phyloP scores from a whole-genome alignment of 2,113 vertebrate genomes.

The Osmerus mordax region DNA sequence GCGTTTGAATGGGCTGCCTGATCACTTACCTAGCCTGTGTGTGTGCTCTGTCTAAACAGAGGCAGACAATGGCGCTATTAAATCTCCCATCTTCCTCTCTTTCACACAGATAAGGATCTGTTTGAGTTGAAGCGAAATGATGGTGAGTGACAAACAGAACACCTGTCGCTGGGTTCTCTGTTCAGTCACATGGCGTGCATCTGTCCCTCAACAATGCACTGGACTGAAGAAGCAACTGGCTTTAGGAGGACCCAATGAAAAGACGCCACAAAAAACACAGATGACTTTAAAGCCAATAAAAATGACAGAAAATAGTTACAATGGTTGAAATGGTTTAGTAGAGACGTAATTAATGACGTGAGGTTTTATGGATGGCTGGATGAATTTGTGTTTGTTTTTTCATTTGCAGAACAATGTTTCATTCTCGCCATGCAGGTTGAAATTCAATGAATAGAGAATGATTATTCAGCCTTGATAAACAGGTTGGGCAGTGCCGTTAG shows the following conservation, averaged over 20 bases:
- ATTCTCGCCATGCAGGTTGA: no score
- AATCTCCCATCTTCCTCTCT: slow-evolving; percentile 7
- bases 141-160: slow-evolving; percentile 25
- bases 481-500: background rate
- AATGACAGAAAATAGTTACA: no score
- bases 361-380: no score
- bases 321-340: no score
- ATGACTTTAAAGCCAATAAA: no score
- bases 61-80: slow-evolving; percentile 11
- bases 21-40: slow-evolving; percentile 32
- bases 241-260: no score
- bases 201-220: background rate
- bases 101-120: slow-evolving; percentile 40
- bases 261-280: no score
- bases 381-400: no score
- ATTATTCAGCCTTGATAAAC: background rate
- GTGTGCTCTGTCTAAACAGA: slow-evolving; percentile 44
- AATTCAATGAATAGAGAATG: no score
- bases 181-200: background rate
- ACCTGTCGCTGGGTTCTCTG: slow-evolving; percentile 5
- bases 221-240: no score
- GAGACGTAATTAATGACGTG: no score
- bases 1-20: slow-evolving; percentile 31
- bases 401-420: no score
- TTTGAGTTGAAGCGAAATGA: slow-evolving; percentile 36